Evolutionary conservation across 2,113 vertebrate genomes (phyloP), one percentile per base, ranked within the genome.

Genomic region (Rhynchomys soricoides): DNA sequence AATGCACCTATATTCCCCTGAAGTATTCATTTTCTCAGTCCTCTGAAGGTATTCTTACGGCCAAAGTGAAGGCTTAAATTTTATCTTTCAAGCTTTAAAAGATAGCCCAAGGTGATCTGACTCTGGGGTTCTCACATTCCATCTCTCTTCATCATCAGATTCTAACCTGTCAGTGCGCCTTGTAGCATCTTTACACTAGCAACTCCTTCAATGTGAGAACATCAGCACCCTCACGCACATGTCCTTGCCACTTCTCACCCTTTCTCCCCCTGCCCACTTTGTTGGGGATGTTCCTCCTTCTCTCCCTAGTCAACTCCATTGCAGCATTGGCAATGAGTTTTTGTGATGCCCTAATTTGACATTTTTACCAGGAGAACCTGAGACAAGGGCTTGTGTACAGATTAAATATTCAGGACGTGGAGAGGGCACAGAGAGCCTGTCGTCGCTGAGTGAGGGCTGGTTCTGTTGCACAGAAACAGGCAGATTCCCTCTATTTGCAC

Each of bases 401-500:
- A 8, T 40, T 34, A 26, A 45, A 7, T 43, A 59, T 29, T 59
- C 50, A 22, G n/a, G 40, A n/a, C 52, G 17, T 0, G 1, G 45
- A 21, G 40, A 62, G 40, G 5, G 3, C 11, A 40, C 73, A 45
- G 48, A 68, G n/a, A 37, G 55, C 16, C n/a, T 83, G 5, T 4
- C 3, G 50, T 57, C 11, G 0, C 31, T 5, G 7, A 40, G 40
- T 12, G 7, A 82, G 16, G 24, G 11, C 5, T 82, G 22, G 19
- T 15, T 17, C 31, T 19, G 0, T 62, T 0, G 45, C 7, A 19
- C 10, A 52, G 83, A 50, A 81, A 7, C 19, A 4, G 0, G 5
- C 16, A 1, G 5, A 26, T 21, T 4, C 9, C 22, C 11, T 75
- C 7, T 21, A 1, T 68, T 68, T 5, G 0, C 31, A 4, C 24